Evolutionary conservation across 2,888 invertebrate species (phyloP).

Genomic region (Esperia sulphurella): DNA sequence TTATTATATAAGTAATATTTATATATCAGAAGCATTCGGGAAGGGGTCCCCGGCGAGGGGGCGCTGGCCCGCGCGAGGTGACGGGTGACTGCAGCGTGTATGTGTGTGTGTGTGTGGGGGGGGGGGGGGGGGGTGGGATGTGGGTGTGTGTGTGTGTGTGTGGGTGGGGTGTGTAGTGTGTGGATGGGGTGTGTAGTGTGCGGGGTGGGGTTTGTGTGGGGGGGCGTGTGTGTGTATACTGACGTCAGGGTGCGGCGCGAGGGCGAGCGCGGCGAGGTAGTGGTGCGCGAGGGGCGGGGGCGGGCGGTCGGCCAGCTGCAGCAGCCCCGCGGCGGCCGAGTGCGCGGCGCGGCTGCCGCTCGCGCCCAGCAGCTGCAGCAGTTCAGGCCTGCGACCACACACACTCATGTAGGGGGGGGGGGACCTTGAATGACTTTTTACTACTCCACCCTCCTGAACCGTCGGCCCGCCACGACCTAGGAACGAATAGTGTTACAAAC

Average conservation of each 20-base stretch:
- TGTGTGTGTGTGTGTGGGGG: not conserved
- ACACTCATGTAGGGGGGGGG: too few species aligned
- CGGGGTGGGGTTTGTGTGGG: not conserved
- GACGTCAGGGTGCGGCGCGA: conserved; percentile 8
- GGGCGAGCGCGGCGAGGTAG: conserved; percentile 23
- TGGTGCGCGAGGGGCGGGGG: conserved; percentile 10
- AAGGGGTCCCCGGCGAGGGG: too few species aligned
- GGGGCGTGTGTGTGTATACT: not conserved
- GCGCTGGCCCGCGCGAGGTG: too few species aligned
- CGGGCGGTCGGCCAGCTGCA: conserved; percentile 30
- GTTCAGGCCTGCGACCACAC: conserved; percentile 14
- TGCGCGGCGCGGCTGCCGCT: conserved; percentile 33
- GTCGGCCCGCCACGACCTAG: too few species aligned
- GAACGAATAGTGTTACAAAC: too few species aligned
- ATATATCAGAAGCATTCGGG: too few species aligned
- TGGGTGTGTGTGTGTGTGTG: too few species aligned
- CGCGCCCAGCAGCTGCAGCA: conserved; percentile 40
- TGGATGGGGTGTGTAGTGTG: not conserved
- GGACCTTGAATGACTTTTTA: too few species aligned
- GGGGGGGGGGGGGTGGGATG: not conserved
- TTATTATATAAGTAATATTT: too few species aligned
- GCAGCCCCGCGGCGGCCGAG: conserved; percentile 32
- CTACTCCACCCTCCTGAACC: too few species aligned
- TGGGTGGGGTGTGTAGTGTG: too few species aligned
- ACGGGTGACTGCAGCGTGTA: too few species aligned